phyloP scores from a whole-genome alignment of 2,113 vertebrate genomes.

The Archocentrus centrarchus region DNA sequence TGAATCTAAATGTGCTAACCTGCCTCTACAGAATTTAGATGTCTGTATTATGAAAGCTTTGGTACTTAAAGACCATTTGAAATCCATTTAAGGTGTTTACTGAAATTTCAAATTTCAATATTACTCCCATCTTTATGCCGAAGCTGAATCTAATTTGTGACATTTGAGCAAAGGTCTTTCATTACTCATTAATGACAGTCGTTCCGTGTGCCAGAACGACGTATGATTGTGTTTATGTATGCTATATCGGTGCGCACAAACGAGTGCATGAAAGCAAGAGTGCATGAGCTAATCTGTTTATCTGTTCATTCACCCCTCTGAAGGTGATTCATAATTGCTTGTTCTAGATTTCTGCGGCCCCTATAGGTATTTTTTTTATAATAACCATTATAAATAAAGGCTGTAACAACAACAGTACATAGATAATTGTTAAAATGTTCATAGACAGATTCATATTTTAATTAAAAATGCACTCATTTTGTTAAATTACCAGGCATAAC shows the following conservation, averaged over 20 bases:
- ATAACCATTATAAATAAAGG: neutral
- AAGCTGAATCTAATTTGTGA: conserved; percentile 55
- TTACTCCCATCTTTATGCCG: conserved; percentile 16
- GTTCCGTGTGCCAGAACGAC: conserved; percentile 4
- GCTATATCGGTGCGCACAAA: neutral
- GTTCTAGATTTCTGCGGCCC: neutral
- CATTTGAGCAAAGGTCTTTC: conserved; percentile 67
- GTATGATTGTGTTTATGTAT: neutral
- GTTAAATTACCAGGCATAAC: neutral
- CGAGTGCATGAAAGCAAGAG: neutral
- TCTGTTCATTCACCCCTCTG: neutral
- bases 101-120: conserved; percentile 31
- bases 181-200: conserved; percentile 39
- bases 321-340: conserved; percentile 14
- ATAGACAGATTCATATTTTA: neutral
- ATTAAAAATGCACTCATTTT: neutral
- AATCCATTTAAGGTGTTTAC: conserved; percentile 54
- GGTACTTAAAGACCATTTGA: conserved; percentile 48
- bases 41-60: conserved; percentile 38
- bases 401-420: neutral
- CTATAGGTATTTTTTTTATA: neutral
- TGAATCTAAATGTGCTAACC: conserved; percentile 12
- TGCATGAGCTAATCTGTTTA: conserved; percentile 7
- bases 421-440: neutral
- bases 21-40: conserved; percentile 28